These are phyloP conservation scores for Cyclopterus lumpus DNA, from an alignment of 2,797 vertebrate genomes.

Conservation along the genomic window DNA sequence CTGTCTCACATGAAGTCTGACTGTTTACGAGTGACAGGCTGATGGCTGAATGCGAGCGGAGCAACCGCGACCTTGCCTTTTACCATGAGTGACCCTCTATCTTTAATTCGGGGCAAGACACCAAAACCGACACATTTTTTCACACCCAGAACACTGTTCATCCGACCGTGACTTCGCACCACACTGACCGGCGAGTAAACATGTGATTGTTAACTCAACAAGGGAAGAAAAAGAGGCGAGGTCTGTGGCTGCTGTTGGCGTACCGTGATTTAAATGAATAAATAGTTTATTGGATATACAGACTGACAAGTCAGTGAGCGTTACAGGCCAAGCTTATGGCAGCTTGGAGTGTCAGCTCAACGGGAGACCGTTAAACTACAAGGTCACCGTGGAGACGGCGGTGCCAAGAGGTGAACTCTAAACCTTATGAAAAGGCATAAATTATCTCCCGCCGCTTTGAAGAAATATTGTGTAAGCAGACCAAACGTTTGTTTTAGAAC, in stretches of 20 bases:
- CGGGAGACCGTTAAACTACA: slow-evolving; percentile 34
- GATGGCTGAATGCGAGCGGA: slow-evolving; percentile 66
- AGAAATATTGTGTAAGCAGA: slow-evolving; percentile 44
- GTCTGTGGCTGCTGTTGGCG: slow-evolving; percentile 19
- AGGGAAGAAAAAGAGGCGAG: slow-evolving; percentile 17
- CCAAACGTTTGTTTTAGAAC: slow-evolving; percentile 48
- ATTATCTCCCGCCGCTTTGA: slow-evolving; percentile 32
- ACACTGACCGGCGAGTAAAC: slow-evolving; percentile 55
- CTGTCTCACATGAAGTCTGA: slow-evolving; percentile 40
- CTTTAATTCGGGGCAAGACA: slow-evolving; percentile 69
- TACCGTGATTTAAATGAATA: slow-evolving; percentile 36
- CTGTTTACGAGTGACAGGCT: slow-evolving; percentile 74
- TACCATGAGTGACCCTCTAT: slow-evolving; percentile 73
- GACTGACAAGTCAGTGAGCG: slow-evolving; percentile 42
- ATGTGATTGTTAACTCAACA: slow-evolving; percentile 55
- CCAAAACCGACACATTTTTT: slow-evolving; percentile 65
- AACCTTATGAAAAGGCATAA: slow-evolving; percentile 37
- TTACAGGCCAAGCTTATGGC: slow-evolving; percentile 35
- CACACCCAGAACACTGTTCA: slow-evolving; percentile 55
- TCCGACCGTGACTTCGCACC: slow-evolving; percentile 62
- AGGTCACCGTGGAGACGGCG: slow-evolving; percentile 47
- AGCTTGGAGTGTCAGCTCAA: slow-evolving; percentile 37
- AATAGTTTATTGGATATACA: slow-evolving; percentile 54
- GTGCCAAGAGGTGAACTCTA: slow-evolving; percentile 41
- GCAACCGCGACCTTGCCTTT: slow-evolving; percentile 80